Base-by-base conservation (phyloP, 1,140 invertebrate genomes). In the Laodelphax striatellus region DNA sequence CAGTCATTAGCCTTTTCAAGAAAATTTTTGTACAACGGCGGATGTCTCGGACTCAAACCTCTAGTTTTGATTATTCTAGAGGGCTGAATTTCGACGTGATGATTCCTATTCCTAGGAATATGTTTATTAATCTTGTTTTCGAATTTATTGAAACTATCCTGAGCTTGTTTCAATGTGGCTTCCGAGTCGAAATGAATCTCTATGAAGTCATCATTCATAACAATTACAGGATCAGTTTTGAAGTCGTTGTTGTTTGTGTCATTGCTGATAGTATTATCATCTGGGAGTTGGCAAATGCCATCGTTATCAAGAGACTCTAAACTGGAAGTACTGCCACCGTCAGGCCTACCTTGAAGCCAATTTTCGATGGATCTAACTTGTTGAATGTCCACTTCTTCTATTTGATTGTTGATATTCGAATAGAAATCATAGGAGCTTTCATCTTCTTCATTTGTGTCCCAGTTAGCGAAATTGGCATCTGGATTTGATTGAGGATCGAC, bases 151-250 rank as follows among this genome's bases (percentile, higher is more conserved):
- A 16, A 28, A 16, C 13, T 41, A 11, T 22, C 31, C 19, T 17
- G 22, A 11, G 24, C 57, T 60, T 21, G 56, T 19, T 16, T 43
- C 42, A 41, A 38, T 52, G 46, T 54, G 31, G 28, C 17, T 54
- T 38, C 54, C 31, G 31, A 38, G 10, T 38, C 34, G 10, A 38
- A 38, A 38, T 60, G 58, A 24, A 60, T 60, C 31, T 60, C 58
- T 19, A 60, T 60, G 46, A 41, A 60, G 34, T 60, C 34, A 41
- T 60, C 58, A 28, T 60, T 60, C 58, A 60, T 60, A 34, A 54
- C 54, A 22, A 60, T 60, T 2, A 60, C 24, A 4, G 58, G 58
- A 42, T 34, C 38, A 52, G 52, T 54, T 38, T 54, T 19, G 31
- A 52, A 60, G 31, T 14, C 50, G 11, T 54, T 60, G 31, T 60